Evolutionary conservation across 2,888 invertebrate genomes (phyloP).

Genomic region (Zaprionus bogoriensis): DNA sequence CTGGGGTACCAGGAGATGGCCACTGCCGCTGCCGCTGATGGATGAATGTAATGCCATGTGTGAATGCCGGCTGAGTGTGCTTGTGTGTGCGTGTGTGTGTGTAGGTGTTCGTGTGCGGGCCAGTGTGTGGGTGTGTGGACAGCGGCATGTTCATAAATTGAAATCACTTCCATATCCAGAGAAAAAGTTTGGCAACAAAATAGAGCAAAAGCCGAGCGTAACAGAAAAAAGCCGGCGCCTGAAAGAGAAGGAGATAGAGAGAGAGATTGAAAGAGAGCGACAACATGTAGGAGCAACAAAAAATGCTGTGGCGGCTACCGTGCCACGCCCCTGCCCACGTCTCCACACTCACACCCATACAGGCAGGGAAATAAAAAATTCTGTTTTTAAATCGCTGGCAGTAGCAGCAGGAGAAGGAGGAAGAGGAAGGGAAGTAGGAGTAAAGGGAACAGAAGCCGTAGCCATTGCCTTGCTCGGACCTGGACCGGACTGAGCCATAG

Average conservation of each 20-base stretch:
- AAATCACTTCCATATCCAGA: constrained; percentile 81
- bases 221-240: constrained; percentile 26
- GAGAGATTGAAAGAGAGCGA: constrained; percentile 2
- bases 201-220: constrained; percentile 49
- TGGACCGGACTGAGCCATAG: too few relatives aligned
- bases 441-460: neutral
- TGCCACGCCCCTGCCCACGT: constrained; percentile 8
- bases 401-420: neutral
- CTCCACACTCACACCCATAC: neutral
- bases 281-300: constrained; percentile 1
- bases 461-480: neutral
- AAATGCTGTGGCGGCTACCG: constrained; percentile 26
- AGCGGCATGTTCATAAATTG: constrained; percentile 81
- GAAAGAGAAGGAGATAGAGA: constrained; percentile 13
- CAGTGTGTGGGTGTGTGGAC: constrained; percentile 62
- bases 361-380: constrained; percentile 72
- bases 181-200: constrained; percentile 74
- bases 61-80: constrained; percentile 20
- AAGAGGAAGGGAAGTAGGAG: neutral
- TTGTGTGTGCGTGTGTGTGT: constrained; percentile 2
- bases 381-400: constrained; percentile 66
- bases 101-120: constrained; percentile 12
- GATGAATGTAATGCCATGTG: constrained; percentile 58
- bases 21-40: constrained; percentile 52
- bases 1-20: constrained; percentile 16